These are phyloP conservation scores for Drosophila willistoni DNA, from an alignment of 1,140 invertebrate genomes.

Conservation along the genomic window DNA sequence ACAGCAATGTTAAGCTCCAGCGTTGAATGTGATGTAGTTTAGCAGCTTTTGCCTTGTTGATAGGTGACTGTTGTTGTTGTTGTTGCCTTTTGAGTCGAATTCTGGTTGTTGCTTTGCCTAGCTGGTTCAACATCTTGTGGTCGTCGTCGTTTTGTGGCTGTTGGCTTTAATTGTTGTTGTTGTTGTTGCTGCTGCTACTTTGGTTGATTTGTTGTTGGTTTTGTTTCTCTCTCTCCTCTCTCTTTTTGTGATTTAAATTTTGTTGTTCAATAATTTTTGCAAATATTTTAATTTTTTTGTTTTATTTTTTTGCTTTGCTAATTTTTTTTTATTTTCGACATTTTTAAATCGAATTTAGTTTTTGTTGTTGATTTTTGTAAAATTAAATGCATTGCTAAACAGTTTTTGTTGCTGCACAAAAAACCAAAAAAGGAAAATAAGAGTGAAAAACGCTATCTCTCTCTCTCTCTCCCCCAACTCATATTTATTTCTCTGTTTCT, in stretches of 20 bases:
- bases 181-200: slow-evolving; percentile 22
- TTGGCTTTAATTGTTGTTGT: slow-evolving; percentile 16
- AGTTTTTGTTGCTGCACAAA: background rate
- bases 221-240: background rate
- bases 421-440: too few relatives aligned
- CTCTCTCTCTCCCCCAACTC: too few relatives aligned
- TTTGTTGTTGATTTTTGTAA: slow-evolving; percentile 48
- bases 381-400: slow-evolving; percentile 69
- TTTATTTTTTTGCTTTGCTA: slow-evolving; percentile 36
- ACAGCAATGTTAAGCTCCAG: slow-evolving; percentile 65
- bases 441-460: background rate
- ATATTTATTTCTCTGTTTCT: background rate
- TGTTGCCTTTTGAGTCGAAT: slow-evolving; percentile 71
- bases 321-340: slow-evolving; percentile 66
- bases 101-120: slow-evolving; percentile 75
- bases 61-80: slow-evolving; percentile 30
- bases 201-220: slow-evolving; percentile 21
- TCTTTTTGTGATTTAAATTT: background rate
- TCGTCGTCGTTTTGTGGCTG: slow-evolving; percentile 55
- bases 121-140: slow-evolving; percentile 72
- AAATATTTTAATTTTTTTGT: slow-evolving; percentile 18
- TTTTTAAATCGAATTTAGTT: slow-evolving; percentile 64
- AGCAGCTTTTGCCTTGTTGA: slow-evolving; percentile 40
- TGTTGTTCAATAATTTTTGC: slow-evolving; percentile 22
- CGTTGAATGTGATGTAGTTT: slow-evolving; percentile 54